Evolutionary conservation across 2,797 vertebrate genomes (phyloP).

Genomic region (Xenentodon cancila): DNA sequence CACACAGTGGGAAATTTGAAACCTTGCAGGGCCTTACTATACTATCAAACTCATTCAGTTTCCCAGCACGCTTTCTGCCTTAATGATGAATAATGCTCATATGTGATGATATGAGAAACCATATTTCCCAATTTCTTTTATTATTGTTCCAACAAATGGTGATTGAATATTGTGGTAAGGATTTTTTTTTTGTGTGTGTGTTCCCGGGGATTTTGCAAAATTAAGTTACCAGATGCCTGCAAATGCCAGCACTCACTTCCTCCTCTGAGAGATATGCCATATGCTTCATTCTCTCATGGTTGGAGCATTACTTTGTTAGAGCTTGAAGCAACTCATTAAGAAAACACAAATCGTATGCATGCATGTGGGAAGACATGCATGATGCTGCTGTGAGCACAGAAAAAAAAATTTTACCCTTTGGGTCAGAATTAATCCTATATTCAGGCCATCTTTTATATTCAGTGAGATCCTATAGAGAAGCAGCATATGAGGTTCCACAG

Average conservation of each 20-base stretch:
- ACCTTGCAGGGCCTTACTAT: slow-evolving; percentile 10
- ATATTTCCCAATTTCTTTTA: not conserved
- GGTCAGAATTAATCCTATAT: slow-evolving; percentile 41
- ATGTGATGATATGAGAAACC: not conserved
- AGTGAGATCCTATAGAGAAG: slow-evolving; percentile 13
- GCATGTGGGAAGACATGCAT: slow-evolving; percentile 4
- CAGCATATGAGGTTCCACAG: slow-evolving; percentile 26
- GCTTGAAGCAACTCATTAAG: slow-evolving; percentile 28
- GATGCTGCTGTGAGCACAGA: slow-evolving; percentile 7
- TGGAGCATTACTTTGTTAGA: slow-evolving; percentile 50
- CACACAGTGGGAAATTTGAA: slow-evolving; percentile 35
- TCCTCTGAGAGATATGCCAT: slow-evolving; percentile 42
- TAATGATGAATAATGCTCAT: slow-evolving; percentile 1
- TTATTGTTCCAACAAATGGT: slow-evolving; percentile 30
- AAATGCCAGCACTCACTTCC: slow-evolving; percentile 60
- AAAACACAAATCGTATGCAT: slow-evolving; percentile 24
- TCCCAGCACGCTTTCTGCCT: slow-evolving; percentile 7
- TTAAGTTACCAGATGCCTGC: slow-evolving; percentile 68
- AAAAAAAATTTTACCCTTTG: slow-evolving; percentile 18
- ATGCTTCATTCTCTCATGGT: slow-evolving; percentile 43
- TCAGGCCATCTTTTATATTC: slow-evolving; percentile 26
- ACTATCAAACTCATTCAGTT: slow-evolving; percentile 30
- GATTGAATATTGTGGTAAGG: slow-evolving; percentile 46
- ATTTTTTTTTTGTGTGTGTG: not conserved
- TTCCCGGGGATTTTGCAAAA: slow-evolving; percentile 44